phyloP scores from a whole-genome alignment of 2,888 invertebrate genomes.

The Metalampra italica region DNA sequence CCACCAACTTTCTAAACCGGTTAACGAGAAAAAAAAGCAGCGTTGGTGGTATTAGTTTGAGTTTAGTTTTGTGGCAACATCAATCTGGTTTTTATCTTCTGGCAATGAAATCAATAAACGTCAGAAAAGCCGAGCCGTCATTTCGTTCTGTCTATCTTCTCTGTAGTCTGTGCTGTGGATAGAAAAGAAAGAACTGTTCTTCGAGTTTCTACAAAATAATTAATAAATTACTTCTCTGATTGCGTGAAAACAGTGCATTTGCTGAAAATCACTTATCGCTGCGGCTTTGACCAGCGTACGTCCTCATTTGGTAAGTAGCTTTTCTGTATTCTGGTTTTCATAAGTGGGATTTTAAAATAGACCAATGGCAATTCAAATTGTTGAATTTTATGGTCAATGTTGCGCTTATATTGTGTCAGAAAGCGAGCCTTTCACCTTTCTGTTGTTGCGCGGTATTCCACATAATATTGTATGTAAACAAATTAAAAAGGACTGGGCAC shows the following conservation, averaged over 20 bases:
- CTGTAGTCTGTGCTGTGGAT: constrained; percentile 11
- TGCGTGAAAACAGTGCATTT: constrained; percentile 31
- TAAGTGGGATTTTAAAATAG: constrained; percentile 43
- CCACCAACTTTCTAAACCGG: no score
- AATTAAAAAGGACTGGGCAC: neutral
- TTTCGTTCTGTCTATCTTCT: neutral
- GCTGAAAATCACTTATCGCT: constrained; percentile 11
- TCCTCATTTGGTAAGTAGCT: constrained; percentile 29
- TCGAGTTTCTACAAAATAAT: constrained; percentile 33
- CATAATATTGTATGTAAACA: constrained; percentile 2
- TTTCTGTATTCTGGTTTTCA: constrained; percentile 16
- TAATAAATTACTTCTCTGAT: constrained; percentile 26
- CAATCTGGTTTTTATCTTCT: neutral
- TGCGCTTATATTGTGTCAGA: constrained; percentile 24
- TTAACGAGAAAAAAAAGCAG: no score
- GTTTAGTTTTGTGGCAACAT: neutral
- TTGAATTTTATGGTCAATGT: constrained; percentile 20
- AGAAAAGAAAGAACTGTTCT: no score
- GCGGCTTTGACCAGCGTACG: neutral
- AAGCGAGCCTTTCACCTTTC: neutral
- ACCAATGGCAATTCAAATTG: constrained; percentile 41
- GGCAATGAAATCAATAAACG: neutral
- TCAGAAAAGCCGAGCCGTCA: neutral
- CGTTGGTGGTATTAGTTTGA: no score
- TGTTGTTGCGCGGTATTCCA: neutral